Base-by-base conservation (phyloP, 1,140 invertebrate genomes). In the Scaptomyza pallida region DNA sequence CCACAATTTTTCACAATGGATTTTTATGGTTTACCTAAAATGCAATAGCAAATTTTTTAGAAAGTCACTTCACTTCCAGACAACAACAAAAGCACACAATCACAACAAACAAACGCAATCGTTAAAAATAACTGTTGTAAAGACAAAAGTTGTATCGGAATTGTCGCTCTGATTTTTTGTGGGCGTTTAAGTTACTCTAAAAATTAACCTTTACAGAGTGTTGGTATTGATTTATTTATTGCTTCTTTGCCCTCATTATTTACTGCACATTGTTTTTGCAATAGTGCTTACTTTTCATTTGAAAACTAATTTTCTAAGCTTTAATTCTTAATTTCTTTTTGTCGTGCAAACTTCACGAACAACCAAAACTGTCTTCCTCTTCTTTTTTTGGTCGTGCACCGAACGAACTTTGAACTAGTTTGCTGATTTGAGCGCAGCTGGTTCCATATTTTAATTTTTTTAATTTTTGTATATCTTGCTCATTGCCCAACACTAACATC, bases 1-100 rank as follows among this genome's bases (percentile, higher is more conserved):
- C 82, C 83, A 82, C 82, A 76, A 89, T 67, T 82, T 88, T 88
- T 88, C 82, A 88, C 78, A 88, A 89, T 88, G 83, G 78, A 88
- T 78, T 86, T 86, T 88, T 89, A 88, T 75, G 72, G 75, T 88
- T 81, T 78, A 83, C 83, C 82, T 88, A 74, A 54, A 86, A 78
- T 64, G 75, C 59, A 82, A 75, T 71, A 59, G 12, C 37, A 60
- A 63, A 75, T 35, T 33, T 33, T n/a, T 63, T 68, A 72, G n/a
- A 50, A 35, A 56, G 15, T 50, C 5, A 17, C 30, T 52, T 51
- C 16, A 33, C 33, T 56, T 35, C 44, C 26, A 21, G 4, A 13
- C 26, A 26, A 61, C 15, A 47, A 26, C 48, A 44, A 30, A 16
- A 52, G 30, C 30, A 33, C 23, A 5, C 16, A 41, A 33, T 44